Conservation (phyloP, 2,113 vertebrate species). For the Leucopsar rothschildi region DNA sequence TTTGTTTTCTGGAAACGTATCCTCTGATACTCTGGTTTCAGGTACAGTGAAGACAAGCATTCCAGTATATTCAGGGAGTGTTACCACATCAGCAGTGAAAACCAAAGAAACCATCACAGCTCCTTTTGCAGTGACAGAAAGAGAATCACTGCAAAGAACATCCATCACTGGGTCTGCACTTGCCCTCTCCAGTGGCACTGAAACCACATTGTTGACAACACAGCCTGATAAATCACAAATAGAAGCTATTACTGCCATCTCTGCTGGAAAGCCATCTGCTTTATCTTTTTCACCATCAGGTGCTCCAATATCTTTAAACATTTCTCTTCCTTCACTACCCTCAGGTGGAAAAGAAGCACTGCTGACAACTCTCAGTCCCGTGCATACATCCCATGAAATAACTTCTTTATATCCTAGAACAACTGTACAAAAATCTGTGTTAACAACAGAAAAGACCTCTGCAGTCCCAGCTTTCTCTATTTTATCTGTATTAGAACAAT, state of each 20-base stretch:
- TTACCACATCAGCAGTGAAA: background rate
- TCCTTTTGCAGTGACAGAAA: background rate
- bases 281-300: background rate
- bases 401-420: background rate
- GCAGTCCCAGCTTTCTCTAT: background rate
- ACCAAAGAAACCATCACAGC: background rate
- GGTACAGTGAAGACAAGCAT: background rate
- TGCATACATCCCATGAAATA: background rate
- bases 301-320: background rate
- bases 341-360: background rate
- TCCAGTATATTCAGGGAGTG: background rate
- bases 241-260: background rate
- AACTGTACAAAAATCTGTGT: background rate
- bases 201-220: background rate
- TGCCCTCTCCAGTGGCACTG: background rate
- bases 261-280: background rate
- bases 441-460: background rate
- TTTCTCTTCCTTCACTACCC: background rate
- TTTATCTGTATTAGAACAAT: background rate
- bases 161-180: background rate
- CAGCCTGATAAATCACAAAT: background rate
- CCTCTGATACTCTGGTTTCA: background rate
- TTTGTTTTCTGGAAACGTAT: background rate
- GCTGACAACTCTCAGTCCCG: background rate
- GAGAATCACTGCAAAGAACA: background rate